A percentile compares a stretch with the other conserved stretches of the same genome.
Conservation (phyloP, 1,140 invertebrate species). For the Berghia stephanieae region DNA sequence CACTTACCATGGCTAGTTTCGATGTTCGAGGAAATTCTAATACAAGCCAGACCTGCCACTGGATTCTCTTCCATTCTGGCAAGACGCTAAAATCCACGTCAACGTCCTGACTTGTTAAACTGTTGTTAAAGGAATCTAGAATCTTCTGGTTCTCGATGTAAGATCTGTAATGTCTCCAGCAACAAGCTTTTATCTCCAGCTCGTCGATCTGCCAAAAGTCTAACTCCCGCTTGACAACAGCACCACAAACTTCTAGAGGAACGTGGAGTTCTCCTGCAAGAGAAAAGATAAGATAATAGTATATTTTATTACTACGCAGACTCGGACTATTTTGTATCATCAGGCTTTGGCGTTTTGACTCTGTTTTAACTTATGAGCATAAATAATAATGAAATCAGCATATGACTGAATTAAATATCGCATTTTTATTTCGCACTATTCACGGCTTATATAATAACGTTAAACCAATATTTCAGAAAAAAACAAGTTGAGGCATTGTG, state of each 20-base stretch:
- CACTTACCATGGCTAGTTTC: constrained; percentile 54
- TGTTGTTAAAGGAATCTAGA: constrained; percentile 54
- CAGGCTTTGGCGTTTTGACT: too few relatives aligned
- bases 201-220: constrained; percentile 66
- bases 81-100: constrained; percentile 44
- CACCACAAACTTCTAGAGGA: constrained; percentile 65
- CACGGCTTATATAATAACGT: too few relatives aligned
- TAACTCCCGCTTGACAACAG: constrained; percentile 66
- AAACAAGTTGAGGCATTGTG: too few relatives aligned
- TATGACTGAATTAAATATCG: too few relatives aligned
- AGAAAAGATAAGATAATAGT: constrained; percentile 14
- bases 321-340: too few relatives aligned
- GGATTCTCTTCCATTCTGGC: constrained; percentile 51
- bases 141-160: constrained; percentile 61
- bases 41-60: constrained; percentile 56
- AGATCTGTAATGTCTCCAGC: constrained; percentile 57
- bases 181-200: constrained; percentile 60
- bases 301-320: too few relatives aligned
- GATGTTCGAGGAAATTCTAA: constrained; percentile 57
- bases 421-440: too few relatives aligned
- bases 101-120: constrained; percentile 47
- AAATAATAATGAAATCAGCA: too few relatives aligned
- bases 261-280: constrained; percentile 68
- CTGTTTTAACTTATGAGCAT: too few relatives aligned
- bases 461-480: too few relatives aligned